phyloP scores from a whole-genome alignment of 2,113 vertebrate genomes.

The Ceratotherium simum region DNA sequence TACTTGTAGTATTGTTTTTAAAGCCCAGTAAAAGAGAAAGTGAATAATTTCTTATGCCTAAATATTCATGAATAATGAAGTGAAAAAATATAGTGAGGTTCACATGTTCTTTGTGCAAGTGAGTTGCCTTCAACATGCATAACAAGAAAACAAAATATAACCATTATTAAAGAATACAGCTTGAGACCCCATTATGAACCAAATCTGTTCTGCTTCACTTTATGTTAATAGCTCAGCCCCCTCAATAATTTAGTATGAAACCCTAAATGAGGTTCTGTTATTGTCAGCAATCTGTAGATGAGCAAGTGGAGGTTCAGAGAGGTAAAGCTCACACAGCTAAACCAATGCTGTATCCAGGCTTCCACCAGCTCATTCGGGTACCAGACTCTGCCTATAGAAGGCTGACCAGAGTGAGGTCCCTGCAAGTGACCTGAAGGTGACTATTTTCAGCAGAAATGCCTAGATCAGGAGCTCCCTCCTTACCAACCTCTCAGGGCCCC shows the following conservation, averaged over 20 bases:
- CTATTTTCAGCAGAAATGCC: not conserved
- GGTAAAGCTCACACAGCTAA: not conserved
- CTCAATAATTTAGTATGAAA: not conserved
- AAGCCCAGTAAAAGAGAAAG: not conserved
- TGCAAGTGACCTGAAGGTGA: not conserved
- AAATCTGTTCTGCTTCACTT: not conserved
- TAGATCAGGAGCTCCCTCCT: not conserved
- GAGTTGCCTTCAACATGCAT: not conserved
- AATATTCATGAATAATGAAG: not conserved
- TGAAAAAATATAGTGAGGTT: not conserved
- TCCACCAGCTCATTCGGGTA: too few species aligned
- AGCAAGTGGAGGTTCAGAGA: not conserved
- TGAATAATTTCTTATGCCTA: not conserved
- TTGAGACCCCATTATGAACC: not conserved
- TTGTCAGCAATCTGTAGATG: too few species aligned
- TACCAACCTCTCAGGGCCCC: not conserved
- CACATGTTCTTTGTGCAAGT: not conserved
- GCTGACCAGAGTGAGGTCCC: not conserved
- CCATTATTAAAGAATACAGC: not conserved
- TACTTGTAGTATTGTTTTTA: not conserved
- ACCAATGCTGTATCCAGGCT: too few species aligned
- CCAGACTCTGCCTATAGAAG: not conserved
- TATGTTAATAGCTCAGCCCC: not conserved
- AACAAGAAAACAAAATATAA: not conserved
- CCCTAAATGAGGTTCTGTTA: rapidly evolving